phyloP scores from a whole-genome alignment of 2,113 vertebrate genomes.

The Oxyura jamaicensis region DNA sequence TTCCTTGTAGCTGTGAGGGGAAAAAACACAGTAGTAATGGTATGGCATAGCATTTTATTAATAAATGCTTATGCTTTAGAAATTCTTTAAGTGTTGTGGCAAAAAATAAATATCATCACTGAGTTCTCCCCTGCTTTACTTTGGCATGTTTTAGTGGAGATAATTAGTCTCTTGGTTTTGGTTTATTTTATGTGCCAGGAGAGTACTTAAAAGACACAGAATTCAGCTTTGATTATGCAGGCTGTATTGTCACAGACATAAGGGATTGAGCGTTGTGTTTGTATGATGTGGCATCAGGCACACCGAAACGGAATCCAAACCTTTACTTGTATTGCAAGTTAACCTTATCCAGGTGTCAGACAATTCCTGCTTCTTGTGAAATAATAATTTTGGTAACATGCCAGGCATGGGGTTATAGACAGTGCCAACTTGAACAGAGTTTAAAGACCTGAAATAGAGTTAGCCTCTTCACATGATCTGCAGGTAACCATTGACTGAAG shows the following conservation, averaged over 20 bases:
- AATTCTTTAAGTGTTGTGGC: background rate
- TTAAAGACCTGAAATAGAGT: background rate
- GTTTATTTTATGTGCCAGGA: background rate
- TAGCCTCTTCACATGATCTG: background rate
- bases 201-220: background rate
- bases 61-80: background rate
- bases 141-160: background rate
- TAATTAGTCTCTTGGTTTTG: rapidly evolving
- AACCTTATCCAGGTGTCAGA: slow-evolving; percentile 35
- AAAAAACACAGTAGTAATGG: background rate
- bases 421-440: background rate
- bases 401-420: background rate
- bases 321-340: background rate
- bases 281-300: background rate
- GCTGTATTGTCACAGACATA: background rate
- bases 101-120: background rate
- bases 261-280: background rate
- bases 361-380: background rate
- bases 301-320: background rate
- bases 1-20: background rate
- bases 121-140: background rate
- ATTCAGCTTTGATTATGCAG: background rate
- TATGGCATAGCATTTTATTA: background rate
- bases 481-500: background rate
- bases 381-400: background rate